These are phyloP conservation scores for Phylloscopus whistleri DNA, from an alignment of 2,113 vertebrate species.

Conservation along the genomic window DNA sequence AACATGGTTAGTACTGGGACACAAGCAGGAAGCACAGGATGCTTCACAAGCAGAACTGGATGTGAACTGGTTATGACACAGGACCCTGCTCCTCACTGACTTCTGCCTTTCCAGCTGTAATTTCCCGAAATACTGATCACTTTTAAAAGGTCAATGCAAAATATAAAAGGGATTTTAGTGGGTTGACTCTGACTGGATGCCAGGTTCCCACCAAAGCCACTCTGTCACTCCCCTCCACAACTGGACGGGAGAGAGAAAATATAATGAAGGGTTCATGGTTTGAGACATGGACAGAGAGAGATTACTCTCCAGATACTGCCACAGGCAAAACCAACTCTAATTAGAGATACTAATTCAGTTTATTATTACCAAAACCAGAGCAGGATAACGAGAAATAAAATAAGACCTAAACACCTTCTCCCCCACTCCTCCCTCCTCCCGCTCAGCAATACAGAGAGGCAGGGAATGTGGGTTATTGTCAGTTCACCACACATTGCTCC, in stretches of 20 bases:
- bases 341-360: neutral
- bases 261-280: neutral
- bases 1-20: neutral
- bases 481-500: rapidly evolving
- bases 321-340: neutral
- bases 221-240: neutral
- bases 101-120: neutral
- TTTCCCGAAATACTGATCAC: neutral
- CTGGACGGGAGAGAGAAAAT: neutral
- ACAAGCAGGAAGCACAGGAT: neutral
- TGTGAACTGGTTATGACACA: neutral
- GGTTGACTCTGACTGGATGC: neutral
- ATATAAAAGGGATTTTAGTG: neutral
- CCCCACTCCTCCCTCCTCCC: neutral
- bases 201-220: neutral
- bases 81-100: neutral
- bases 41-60: neutral
- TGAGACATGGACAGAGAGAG: neutral
- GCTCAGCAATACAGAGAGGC: rapidly evolving
- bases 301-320: neutral
- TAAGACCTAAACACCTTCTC: neutral
- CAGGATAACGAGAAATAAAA: neutral
- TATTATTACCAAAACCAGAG: neutral
- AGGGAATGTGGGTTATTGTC: neutral
- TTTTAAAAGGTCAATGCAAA: neutral